These are phyloP conservation scores for Rhizomys pruinosus DNA, from an alignment of 2,113 vertebrate species.

Conservation along the genomic window DNA sequence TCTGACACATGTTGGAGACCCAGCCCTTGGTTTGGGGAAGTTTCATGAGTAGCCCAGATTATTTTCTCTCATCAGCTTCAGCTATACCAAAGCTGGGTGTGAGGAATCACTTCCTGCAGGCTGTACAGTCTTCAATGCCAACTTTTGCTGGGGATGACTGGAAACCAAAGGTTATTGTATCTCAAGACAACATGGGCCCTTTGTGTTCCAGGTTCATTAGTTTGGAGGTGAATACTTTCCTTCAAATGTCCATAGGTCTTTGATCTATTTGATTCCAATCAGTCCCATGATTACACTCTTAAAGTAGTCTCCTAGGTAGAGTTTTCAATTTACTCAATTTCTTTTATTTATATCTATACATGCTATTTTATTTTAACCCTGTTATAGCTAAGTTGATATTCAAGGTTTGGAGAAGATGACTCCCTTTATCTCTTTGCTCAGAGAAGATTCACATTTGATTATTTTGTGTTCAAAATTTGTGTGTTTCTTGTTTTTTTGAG, in stretches of 20 bases:
- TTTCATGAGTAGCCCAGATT: background rate
- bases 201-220: background rate
- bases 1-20: background rate
- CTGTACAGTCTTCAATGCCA: background rate
- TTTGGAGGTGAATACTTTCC: background rate
- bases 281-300: background rate
- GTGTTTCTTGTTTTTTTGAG: background rate
- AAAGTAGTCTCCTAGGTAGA: background rate
- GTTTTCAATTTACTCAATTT: background rate
- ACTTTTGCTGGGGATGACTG: background rate
- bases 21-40: accelerated
- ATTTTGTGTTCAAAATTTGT: background rate
- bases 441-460: background rate
- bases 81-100: background rate
- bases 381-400: background rate
- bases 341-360: background rate
- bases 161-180: background rate
- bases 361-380: background rate
- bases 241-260: background rate
- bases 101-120: background rate
- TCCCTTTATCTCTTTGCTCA: background rate
- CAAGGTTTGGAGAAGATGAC: background rate
- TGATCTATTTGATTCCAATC: background rate
- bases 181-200: background rate
- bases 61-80: background rate